Percentiles rank a stretch among this genome's conserved stretches.
phyloP scores from a whole-genome alignment of 2,113 vertebrate genomes.

The Smithornis capensis region DNA sequence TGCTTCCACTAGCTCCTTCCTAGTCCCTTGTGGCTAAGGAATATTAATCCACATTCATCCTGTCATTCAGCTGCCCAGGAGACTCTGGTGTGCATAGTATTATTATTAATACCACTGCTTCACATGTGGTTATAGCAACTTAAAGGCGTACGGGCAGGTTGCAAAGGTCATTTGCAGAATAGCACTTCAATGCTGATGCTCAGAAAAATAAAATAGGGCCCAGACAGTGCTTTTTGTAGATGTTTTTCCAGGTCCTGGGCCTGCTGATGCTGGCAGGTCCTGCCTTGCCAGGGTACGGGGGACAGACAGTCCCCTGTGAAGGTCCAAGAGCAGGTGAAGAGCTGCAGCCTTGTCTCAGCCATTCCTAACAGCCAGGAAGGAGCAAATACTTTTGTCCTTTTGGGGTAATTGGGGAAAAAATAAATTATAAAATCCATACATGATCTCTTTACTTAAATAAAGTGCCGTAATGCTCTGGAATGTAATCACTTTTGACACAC shows the following conservation, averaged over 20 bases:
- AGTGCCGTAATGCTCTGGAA: background rate
- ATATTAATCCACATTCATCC: slow-evolving; percentile 66
- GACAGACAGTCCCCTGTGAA: background rate
- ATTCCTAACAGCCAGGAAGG: background rate
- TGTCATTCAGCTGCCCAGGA: slow-evolving; percentile 65
- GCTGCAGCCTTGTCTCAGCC: background rate
- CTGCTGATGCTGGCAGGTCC: background rate
- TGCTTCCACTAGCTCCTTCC: slow-evolving; percentile 49
- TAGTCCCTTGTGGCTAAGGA: slow-evolving; percentile 49
- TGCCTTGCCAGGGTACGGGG: background rate
- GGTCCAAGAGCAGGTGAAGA: background rate
- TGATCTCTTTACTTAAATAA: background rate
- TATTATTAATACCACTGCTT: slow-evolving; percentile 46
- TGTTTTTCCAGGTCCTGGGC: background rate
- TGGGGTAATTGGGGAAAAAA: background rate
- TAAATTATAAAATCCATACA: background rate
- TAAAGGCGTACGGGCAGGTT: background rate
- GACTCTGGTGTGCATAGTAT: slow-evolving; percentile 44
- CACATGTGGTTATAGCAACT: background rate
- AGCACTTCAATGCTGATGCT: background rate
- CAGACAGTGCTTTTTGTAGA: background rate
- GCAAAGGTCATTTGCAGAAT: background rate
- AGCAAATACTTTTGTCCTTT: background rate
- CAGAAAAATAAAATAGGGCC: background rate
- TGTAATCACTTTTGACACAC: background rate